These are phyloP conservation scores for Drosophila mimetica DNA, from an alignment of 2,888 invertebrate species.

Conservation along the genomic window DNA sequence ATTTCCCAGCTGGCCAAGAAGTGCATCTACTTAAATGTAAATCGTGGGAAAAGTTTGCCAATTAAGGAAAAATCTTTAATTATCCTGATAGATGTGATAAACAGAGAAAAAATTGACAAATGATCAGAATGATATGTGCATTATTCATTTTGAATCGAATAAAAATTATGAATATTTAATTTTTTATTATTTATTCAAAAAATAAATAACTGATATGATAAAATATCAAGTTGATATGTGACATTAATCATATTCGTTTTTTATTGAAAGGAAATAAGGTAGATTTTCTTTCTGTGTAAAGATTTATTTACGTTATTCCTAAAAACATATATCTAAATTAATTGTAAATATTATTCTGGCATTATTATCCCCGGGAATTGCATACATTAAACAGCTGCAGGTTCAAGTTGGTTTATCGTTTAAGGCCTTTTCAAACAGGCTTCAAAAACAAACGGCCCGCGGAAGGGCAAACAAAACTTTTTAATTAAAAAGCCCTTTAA, in stretches of 20 bases:
- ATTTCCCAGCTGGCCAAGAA: constrained; percentile 4
- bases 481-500: constrained; percentile 78
- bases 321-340: not conserved
- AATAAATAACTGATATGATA: too few relatives aligned
- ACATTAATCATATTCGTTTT: too few relatives aligned
- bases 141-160: too few relatives aligned
- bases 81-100: too few relatives aligned
- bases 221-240: too few relatives aligned
- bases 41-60: not conserved
- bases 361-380: not conserved
- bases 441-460: constrained; percentile 36
- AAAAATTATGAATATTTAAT: too few relatives aligned
- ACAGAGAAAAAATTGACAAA: too few relatives aligned
- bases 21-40: constrained; percentile 3
- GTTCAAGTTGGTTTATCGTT: constrained; percentile 6
- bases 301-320: too few relatives aligned
- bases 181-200: too few relatives aligned
- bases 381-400: not conserved
- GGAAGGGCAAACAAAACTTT: constrained; percentile 68
- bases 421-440: constrained; percentile 50
- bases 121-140: too few relatives aligned
- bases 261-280: too few relatives aligned
- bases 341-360: not conserved
- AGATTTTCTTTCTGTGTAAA: too few relatives aligned
- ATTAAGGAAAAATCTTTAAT: not conserved